Evolutionary conservation across 2,888 invertebrate genomes (phyloP), one percentile per base, ranked within the genome.

Genomic region (Drosophila setosimentum): DNA sequence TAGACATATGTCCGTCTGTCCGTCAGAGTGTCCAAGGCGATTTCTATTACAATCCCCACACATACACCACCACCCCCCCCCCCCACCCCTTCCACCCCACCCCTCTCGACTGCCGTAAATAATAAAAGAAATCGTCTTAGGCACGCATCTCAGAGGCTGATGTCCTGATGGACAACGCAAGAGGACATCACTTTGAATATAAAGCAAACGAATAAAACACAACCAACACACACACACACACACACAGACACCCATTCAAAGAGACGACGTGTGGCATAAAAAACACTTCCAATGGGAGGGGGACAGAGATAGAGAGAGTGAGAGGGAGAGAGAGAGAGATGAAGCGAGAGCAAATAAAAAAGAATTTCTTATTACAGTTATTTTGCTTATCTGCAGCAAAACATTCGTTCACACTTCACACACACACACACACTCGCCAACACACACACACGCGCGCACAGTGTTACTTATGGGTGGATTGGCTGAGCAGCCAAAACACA

Each of bases 51-150:
- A 80, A 76, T 65, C 54, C 63, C 35, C 65, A 30, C 33, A 30
- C 42, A 42, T 10, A 16, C 10, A 21, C 11, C 24, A n/a, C n/a
- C 50, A 29, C 51, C 24, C 5, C 4, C n/a, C 13, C 11, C n/a
- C 0, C 21, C 13, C 32, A 1, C n/a, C 29, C 10, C 24, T n/a
- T n/a, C 13, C 11, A 13, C 0, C 21, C 13, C 32, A 1, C n/a
- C 29, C 10, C 24, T 2, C 24, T 66, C 60, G 59, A n/a, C 57
- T 65, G 64, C 78, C 88, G 86, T 89, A 88, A 90, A 87, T 87
- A 87, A 87, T 89, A 89, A 89, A 89, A 84, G 87, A 87, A 89
- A 89, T 90, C 87, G 89, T 85, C 85, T 89, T 88, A 89, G 89
- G 90, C 85, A 89, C 90, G 90, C 89, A 90, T 81, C 82, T 82